phyloP scores from a whole-genome alignment of 2,797 vertebrate species.

The Syndactyla subalaris region DNA sequence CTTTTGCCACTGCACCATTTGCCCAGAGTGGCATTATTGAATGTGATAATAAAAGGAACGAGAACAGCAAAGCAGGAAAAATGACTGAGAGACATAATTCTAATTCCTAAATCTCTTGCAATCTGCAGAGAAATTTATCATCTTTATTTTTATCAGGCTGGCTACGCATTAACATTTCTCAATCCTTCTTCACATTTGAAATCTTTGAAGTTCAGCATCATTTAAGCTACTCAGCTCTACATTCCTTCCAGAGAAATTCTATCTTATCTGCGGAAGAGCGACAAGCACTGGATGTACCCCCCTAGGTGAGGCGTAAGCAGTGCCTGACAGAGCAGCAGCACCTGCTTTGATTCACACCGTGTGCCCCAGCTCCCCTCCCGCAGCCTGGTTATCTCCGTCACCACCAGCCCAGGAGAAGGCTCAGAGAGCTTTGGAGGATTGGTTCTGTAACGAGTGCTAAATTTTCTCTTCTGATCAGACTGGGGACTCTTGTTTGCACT shows the following conservation, averaged over 20 bases:
- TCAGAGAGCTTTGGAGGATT: constrained; percentile 57
- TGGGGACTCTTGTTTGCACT: background rate
- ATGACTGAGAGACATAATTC: background rate
- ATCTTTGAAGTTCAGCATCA: constrained; percentile 54
- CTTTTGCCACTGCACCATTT: background rate
- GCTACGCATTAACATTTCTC: constrained; percentile 1
- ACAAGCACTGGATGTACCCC: constrained; percentile 35
- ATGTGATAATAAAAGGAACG: background rate
- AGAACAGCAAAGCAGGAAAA: background rate
- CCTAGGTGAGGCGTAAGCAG: background rate
- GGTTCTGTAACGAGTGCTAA: constrained; percentile 24
- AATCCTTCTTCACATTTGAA: constrained; percentile 48
- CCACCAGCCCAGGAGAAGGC: constrained; percentile 48
- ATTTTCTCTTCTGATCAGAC: constrained; percentile 37
- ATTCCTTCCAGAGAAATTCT: constrained; percentile 63
- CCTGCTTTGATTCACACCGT: constrained; percentile 53
- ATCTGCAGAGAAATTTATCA: background rate
- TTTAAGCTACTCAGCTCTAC: constrained; percentile 32
- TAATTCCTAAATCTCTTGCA: constrained; percentile 13
- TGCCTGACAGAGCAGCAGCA: constrained; percentile 38
- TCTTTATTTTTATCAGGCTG: constrained; percentile 13
- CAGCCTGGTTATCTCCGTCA: constrained; percentile 54
- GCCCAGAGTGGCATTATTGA: background rate
- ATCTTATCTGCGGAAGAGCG: constrained; percentile 32
- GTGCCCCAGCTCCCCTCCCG: constrained; percentile 32